phyloP scores from a whole-genome alignment of 2,113 vertebrate genomes.

The Herpetotheres cachinnans region DNA sequence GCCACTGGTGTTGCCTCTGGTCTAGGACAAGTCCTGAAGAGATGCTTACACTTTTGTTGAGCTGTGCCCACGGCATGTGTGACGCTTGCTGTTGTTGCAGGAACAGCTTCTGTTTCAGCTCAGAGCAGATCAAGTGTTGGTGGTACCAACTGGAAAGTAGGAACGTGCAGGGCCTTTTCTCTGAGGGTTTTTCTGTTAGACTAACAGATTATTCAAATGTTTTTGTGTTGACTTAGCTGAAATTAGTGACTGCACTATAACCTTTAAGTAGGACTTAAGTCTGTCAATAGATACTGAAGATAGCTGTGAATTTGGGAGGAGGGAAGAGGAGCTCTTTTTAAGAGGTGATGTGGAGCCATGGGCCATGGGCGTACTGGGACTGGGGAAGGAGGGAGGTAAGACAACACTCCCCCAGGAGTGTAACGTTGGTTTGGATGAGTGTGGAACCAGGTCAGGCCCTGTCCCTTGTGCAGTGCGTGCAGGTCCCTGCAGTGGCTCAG shows the following conservation, averaged over 20 bases:
- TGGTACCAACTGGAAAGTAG: not conserved
- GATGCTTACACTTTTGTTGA: not conserved
- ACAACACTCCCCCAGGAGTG: rapidly evolving
- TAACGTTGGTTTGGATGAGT: not conserved
- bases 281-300: not conserved
- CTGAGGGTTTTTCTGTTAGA: not conserved
- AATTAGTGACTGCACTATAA: too few species aligned
- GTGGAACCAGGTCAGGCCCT: not conserved
- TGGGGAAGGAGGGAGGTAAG: not conserved
- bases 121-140: not conserved
- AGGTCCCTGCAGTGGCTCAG: not conserved
- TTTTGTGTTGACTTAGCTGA: not conserved
- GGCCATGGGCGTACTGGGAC: not conserved
- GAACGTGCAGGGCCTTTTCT: not conserved
- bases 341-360: not conserved
- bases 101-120: not conserved
- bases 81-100: not conserved
- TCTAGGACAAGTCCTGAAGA: not conserved
- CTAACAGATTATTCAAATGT: not conserved
- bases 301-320: not conserved
- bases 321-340: not conserved
- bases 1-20: not conserved
- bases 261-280: not conserved
- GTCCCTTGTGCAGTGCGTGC: rapidly evolving
- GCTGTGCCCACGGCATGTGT: not conserved